A percentile compares a stretch with the other conserved stretches of the same genome.
Evolutionary conservation across 2,113 vertebrate genomes (phyloP).

Genomic region (Zingel zingel): DNA sequence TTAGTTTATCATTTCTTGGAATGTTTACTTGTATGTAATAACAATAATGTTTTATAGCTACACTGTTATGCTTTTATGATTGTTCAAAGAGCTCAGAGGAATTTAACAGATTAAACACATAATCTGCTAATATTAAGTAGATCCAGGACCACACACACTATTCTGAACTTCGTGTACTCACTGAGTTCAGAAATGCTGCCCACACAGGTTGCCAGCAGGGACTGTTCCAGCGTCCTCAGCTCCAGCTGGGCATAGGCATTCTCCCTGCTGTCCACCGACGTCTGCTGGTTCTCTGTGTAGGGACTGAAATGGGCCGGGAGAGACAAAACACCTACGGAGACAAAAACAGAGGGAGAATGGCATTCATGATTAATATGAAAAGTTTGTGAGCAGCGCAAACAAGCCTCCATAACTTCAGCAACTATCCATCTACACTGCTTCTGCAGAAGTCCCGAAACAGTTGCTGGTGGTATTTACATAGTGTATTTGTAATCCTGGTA

Average conservation of each 20-base stretch:
- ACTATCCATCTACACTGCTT: neutral
- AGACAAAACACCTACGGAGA: constrained; percentile 91
- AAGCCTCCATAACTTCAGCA: neutral
- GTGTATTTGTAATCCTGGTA: constrained; percentile 36
- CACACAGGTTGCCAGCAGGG: constrained; percentile 96
- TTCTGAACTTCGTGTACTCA: constrained; percentile 81
- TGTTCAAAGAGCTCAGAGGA: neutral
- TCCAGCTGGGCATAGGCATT: constrained; percentile 97
- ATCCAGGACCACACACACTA: neutral
- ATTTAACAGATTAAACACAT: neutral
- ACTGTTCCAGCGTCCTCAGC: constrained; percentile 97
- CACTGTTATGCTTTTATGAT: neutral
- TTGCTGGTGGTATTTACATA: constrained; percentile 32
- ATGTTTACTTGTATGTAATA: neutral
- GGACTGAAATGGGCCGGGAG: constrained; percentile 97
- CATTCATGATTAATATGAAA: constrained; percentile 7
- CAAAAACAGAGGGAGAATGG: constrained; percentile 39
- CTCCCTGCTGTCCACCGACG: constrained; percentile 87
- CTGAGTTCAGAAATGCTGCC: constrained; percentile 98
- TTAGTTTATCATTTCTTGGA: constrained; percentile 2
- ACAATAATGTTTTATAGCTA: neutral
- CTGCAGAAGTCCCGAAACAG: constrained; percentile 23
- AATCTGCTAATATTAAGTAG: neutral
- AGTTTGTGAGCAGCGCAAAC: neutral
- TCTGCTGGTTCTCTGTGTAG: constrained; percentile 90